Percentiles rank a stretch among this genome's conserved stretches.
phyloP scores from a whole-genome alignment of 30 jellyfish, hydroid and myxozoan species.

The Aurelia sp. region DNA sequence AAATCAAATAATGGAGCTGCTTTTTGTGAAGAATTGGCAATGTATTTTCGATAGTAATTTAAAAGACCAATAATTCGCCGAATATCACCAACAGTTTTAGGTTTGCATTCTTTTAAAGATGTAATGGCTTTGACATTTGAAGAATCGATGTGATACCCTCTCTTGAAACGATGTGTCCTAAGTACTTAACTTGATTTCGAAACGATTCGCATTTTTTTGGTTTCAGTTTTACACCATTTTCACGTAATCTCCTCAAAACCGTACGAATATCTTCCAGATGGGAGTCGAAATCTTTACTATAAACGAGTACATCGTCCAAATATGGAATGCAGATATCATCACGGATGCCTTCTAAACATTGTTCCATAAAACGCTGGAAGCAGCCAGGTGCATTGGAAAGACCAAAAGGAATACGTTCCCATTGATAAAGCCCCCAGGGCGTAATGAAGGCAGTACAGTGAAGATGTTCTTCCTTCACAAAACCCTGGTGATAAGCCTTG shows the following conservation, averaged over 20 bases:
- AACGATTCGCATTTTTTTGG: too few relatives aligned
- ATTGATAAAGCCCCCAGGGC: slow-evolving; percentile 34
- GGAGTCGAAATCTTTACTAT: slow-evolving; percentile 16
- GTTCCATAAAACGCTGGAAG: slow-evolving; percentile 68
- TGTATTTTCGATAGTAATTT: slow-evolving; percentile 39
- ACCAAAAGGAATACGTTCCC: slow-evolving; percentile 72
- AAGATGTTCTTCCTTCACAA: slow-evolving; percentile 54
- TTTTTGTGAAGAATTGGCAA: slow-evolving; percentile 26
- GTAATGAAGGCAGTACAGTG: slow-evolving; percentile 29
- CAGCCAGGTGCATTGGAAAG: slow-evolving; percentile 56
- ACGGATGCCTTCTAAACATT: slow-evolving; percentile 22
- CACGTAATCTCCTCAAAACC: slow-evolving; percentile 17
- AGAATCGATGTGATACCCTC: too few relatives aligned
- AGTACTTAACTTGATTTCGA: too few relatives aligned
- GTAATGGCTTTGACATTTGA: background rate
- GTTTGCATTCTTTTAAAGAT: background rate
- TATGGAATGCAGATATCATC: slow-evolving; percentile 47
- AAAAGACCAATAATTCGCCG: slow-evolving; percentile 5
- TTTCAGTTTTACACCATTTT: slow-evolving; percentile 44
- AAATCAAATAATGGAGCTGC: slow-evolving; percentile 43
- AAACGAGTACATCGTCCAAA: slow-evolving; percentile 42
- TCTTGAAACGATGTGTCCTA: too few relatives aligned
- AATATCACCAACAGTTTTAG: slow-evolving; percentile 50
- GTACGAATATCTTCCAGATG: slow-evolving; percentile 23
- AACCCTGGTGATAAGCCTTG: too few relatives aligned